These are phyloP conservation scores for Drosophila cognata DNA, from an alignment of 2,888 invertebrate genomes.

Conservation along the genomic window DNA sequence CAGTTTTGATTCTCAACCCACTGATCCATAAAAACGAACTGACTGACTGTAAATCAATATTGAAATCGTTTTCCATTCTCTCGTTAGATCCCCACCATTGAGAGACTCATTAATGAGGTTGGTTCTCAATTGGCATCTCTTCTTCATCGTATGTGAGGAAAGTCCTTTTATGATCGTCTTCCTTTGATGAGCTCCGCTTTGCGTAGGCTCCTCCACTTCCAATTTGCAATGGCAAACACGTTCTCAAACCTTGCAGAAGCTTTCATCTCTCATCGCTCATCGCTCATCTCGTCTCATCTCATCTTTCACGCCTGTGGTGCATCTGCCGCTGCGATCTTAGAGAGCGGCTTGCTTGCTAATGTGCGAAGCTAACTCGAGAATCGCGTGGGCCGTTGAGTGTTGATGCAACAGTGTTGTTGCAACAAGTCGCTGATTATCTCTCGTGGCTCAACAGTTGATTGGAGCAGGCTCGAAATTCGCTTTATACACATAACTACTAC, in stretches of 20 bases:
- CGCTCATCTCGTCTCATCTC: slow-evolving; percentile 26
- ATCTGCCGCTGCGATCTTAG: slow-evolving; percentile 60
- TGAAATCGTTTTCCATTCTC: slow-evolving; percentile 23
- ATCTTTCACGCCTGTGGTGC: slow-evolving; percentile 56
- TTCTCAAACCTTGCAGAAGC: slow-evolving; percentile 36
- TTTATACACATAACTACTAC: slow-evolving; percentile 27
- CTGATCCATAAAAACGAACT: slow-evolving; percentile 45
- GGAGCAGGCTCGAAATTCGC: slow-evolving; percentile 48
- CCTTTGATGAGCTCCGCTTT: slow-evolving; percentile 51
- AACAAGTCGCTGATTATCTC: slow-evolving; percentile 64
- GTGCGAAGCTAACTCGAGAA: slow-evolving; percentile 55
- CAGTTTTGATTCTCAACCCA: slow-evolving; percentile 16
- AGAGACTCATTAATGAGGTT: slow-evolving; percentile 23
- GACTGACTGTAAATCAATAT: slow-evolving; percentile 23
- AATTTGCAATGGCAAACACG: slow-evolving; percentile 64
- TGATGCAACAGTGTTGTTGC: slow-evolving; percentile 57
- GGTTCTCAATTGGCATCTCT: slow-evolving; percentile 16
- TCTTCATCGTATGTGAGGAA: slow-evolving; percentile 2
- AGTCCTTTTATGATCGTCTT: slow-evolving; percentile 55
- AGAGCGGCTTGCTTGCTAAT: slow-evolving; percentile 60
- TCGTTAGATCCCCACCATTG: slow-evolving; percentile 16
- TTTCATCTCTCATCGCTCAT: slow-evolving; percentile 3
- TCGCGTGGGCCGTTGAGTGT: slow-evolving; percentile 60
- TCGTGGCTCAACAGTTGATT: slow-evolving; percentile 50
- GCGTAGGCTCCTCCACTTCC: slow-evolving; percentile 51